Evolutionary conservation across 2,888 invertebrate species (phyloP).

Genomic region (Willowsia nigromaculata): DNA sequence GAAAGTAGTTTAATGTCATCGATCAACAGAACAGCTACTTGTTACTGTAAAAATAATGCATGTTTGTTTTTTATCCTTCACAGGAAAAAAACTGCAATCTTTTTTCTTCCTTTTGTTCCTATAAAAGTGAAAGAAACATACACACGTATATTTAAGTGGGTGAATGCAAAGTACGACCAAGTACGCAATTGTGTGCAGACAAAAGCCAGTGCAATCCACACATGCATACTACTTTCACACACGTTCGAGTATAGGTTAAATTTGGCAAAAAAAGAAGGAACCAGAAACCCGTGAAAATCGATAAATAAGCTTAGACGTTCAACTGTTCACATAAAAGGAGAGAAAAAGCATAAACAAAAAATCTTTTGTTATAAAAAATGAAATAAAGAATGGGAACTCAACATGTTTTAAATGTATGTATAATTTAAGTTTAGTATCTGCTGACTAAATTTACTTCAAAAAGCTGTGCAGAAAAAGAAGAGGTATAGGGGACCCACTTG

Average conservation of each 20-base stretch:
- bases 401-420: background rate
- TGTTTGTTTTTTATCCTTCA: background rate
- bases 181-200: conserved; percentile 15
- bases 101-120: background rate
- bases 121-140: background rate
- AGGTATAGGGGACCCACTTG: background rate
- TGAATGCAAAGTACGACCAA: background rate
- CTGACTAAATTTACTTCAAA: background rate
- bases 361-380: background rate
- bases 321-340: background rate
- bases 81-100: background rate
- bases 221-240: background rate
- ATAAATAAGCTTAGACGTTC: conserved; percentile 37
- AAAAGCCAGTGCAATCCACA: background rate
- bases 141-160: background rate
- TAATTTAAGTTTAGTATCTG: too few species aligned
- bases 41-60: conserved; percentile 39
- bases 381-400: background rate
- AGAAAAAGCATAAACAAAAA: background rate
- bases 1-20: conserved; percentile 61
- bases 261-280: background rate
- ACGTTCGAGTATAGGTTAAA: background rate
- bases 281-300: conserved; percentile 53
- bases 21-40: conserved; percentile 54
- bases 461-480: background rate